Percentiles rank a stretch among this genome's conserved stretches.
phyloP scores from a whole-genome alignment of 1,140 invertebrate genomes.

The Drosophila ercepeae region DNA sequence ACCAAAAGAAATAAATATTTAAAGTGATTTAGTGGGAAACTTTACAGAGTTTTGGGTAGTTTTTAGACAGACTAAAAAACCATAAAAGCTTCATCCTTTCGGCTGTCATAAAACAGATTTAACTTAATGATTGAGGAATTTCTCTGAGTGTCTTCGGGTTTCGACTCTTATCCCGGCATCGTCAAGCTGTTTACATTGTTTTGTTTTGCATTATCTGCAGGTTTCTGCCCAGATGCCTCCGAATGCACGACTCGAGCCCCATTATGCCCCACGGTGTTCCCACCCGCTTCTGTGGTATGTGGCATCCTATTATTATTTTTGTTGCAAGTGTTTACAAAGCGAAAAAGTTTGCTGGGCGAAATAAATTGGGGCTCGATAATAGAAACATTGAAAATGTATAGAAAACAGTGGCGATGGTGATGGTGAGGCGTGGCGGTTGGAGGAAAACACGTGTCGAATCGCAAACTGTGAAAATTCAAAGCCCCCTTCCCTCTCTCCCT shows the following conservation, averaged over 20 bases:
- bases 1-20: not conserved
- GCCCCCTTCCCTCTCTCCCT: not conserved
- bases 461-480: slow-evolving; percentile 23
- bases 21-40: not conserved
- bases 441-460: slow-evolving; percentile 17
- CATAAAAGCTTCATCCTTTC: too few species aligned
- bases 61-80: too few species aligned
- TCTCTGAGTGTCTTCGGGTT: not conserved
- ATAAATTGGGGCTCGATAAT: slow-evolving; percentile 19
- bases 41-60: too few species aligned
- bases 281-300: not conserved
- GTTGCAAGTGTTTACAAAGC: slow-evolving; percentile 29
- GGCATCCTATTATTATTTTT: slow-evolving; percentile 13
- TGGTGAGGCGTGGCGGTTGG: not conserved
- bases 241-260: slow-evolving; percentile 14
- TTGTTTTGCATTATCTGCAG: slow-evolving; percentile 50
- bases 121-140: not conserved
- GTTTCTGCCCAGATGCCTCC: slow-evolving; percentile 53
- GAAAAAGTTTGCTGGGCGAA: slow-evolving; percentile 14
- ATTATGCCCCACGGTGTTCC: not conserved
- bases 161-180: not conserved
- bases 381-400: slow-evolving; percentile 4
- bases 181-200: slow-evolving; percentile 41
- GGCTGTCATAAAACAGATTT: too few species aligned
- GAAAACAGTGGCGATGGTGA: not conserved